Evolutionary conservation across 2,113 vertebrate species (phyloP), one percentile per base, ranked within the genome.

Genomic region (Sinocyclocheilus anshuiensis): DNA sequence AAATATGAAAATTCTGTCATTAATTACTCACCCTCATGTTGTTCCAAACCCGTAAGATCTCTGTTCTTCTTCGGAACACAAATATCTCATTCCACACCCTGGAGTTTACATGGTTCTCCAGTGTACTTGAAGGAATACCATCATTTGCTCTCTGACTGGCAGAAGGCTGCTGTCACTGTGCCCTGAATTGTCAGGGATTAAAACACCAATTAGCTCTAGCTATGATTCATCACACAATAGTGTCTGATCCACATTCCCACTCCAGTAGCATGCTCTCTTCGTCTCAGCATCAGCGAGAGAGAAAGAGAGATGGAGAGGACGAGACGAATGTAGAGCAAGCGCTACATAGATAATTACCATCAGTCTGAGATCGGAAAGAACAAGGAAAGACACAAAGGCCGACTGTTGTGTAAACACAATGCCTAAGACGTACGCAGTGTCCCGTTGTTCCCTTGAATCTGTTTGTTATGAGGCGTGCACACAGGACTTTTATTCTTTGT

Each of bases 181-280:
- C 33, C 61, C 86, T 67, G 82, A 74, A 39, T 50, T 80, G 63
- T 84, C 36, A 72, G 18, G 48, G 75, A 85, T 87, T 91, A 91
- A 90, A 88, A 82, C 84, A 76, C 76, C 85, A 92, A 92, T 92
- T 91, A 91, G 79, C 10, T 2, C 45, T 50, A 16, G 36, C 88
- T 92, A 89, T 89, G 87, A 90, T 90, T 90, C 80, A 29, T 71
- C 76, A 81, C 72, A 89, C 86, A 91, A 11, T 86, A 22, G 69
- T 42, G 87, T 79, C 85, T 88, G 87, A 89, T 89, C 80, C 76
- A 69, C 42, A 67, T 81, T 69, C 42, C 80, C 42, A 24, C 24
- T 63, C n/a, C 59, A 39, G 4, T 26, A 15, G 59, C 11, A 9
- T 11, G 36, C 12, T 81, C 61, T 50, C 9, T 65, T 2, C 7